These are phyloP conservation scores for Nomada hirtipes DNA, from an alignment of 2,888 invertebrate species.

Conservation along the genomic window DNA sequence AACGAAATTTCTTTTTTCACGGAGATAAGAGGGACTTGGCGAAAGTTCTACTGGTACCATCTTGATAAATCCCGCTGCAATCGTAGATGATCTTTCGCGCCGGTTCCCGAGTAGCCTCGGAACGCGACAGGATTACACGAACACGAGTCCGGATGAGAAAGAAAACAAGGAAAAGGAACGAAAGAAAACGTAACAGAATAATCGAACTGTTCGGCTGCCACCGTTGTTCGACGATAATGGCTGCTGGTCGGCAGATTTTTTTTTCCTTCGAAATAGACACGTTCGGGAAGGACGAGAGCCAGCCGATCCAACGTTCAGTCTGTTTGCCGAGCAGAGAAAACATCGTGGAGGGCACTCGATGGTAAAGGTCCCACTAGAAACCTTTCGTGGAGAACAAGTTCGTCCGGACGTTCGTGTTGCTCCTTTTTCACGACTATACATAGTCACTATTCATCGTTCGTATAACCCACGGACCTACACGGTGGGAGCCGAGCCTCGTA, in stretches of 20 bases:
- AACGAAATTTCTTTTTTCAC: neutral
- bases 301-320: slow-evolving; percentile 30
- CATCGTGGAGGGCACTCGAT: slow-evolving; percentile 72
- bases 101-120: too few relatives aligned
- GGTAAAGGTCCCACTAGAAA: slow-evolving; percentile 72
- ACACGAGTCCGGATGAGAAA: neutral
- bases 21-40: neutral
- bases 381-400: slow-evolving; percentile 69
- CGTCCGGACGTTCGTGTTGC: slow-evolving; percentile 58
- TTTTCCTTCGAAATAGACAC: slow-evolving; percentile 25
- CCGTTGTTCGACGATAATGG: slow-evolving; percentile 24
- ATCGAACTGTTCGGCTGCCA: neutral
- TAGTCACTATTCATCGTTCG: slow-evolving; percentile 74
- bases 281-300: slow-evolving; percentile 18
- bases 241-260: slow-evolving; percentile 7
- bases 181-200: slow-evolving; percentile 17
- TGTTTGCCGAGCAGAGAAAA: slow-evolving; percentile 70
- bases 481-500: slow-evolving; percentile 76
- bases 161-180: neutral
- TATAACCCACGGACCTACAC: slow-evolving; percentile 72
- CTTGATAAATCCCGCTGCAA: slow-evolving; percentile 19
- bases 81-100: neutral
- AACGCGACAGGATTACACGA: neutral
- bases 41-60: neutral
- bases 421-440: slow-evolving; percentile 70